phyloP scores from a whole-genome alignment of 2,113 vertebrate species.

The Cyanoderma ruficeps region DNA sequence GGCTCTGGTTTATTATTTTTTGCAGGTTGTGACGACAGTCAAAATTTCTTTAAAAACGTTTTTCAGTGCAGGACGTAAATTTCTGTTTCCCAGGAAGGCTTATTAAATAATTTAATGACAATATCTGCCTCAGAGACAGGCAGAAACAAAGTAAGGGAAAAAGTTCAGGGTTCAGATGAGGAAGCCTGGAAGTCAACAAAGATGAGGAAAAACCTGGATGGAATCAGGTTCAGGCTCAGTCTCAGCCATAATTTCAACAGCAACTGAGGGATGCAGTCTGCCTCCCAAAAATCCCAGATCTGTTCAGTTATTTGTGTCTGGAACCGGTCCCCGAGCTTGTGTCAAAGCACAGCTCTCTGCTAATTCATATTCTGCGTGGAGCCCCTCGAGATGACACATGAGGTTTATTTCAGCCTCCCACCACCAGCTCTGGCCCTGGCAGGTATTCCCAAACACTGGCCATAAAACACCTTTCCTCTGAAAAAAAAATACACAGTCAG shows the following conservation, averaged over 20 bases:
- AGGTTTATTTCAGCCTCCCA: not conserved
- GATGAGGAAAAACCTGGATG: not conserved
- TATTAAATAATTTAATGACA: not conserved
- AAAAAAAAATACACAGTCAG: not conserved
- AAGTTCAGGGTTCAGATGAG: not conserved
- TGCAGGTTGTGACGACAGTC: not conserved
- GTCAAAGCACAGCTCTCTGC: slow-evolving; percentile 3
- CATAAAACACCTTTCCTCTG: not conserved
- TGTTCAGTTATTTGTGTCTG: not conserved
- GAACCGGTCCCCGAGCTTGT: not conserved
- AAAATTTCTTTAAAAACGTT: not conserved
- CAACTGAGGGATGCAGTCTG: not conserved
- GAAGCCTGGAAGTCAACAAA: not conserved
- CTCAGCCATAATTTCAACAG: not conserved
- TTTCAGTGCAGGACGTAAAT: not conserved
- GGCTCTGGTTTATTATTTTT: not conserved
- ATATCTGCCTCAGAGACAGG: not conserved
- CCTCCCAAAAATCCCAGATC: not conserved
- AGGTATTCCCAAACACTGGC: not conserved
- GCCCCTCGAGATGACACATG: fast-evolving
- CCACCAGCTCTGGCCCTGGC: not conserved
- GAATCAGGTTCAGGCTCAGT: not conserved
- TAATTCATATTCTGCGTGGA: not conserved
- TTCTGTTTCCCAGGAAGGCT: not conserved
- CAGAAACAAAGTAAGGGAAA: not conserved